These are phyloP conservation scores for Nowickia ferox DNA, from an alignment of 2,888 invertebrate species.

Conservation along the genomic window DNA sequence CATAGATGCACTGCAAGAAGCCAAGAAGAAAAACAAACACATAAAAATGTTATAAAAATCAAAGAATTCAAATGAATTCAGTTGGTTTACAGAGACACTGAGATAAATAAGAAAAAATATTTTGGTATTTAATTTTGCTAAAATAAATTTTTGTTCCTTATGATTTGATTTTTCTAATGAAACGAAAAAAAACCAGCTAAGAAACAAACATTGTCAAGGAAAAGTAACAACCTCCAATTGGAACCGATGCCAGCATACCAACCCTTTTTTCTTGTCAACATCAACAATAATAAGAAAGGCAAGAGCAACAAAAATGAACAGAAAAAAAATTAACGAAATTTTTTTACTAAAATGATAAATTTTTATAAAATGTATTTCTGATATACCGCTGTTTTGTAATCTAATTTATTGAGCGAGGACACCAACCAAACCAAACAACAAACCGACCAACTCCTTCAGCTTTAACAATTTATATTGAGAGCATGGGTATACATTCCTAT, in stretches of 20 bases:
- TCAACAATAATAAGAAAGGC: slow-evolving; percentile 35
- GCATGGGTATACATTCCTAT: background rate
- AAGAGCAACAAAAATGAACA: slow-evolving; percentile 33
- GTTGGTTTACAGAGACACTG: slow-evolving; percentile 10
- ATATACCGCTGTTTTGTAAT: slow-evolving; percentile 80
- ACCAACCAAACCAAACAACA: slow-evolving; percentile 15
- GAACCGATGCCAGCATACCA: slow-evolving; percentile 79
- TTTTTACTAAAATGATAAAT: slow-evolving; percentile 67
- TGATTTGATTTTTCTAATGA: background rate
- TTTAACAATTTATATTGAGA: slow-evolving; percentile 30
- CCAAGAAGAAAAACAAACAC: slow-evolving; percentile 66
- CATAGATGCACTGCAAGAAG: slow-evolving; percentile 93
- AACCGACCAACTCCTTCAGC: slow-evolving; percentile 47
- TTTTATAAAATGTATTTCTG: slow-evolving; percentile 70
- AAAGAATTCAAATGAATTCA: slow-evolving; percentile 43
- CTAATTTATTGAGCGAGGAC: slow-evolving; percentile 65
- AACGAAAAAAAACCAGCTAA: background rate
- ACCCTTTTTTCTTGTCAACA: slow-evolving; percentile 73
- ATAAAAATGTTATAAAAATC: slow-evolving; percentile 72
- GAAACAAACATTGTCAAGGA: slow-evolving; percentile 56
- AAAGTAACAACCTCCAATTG: slow-evolving; percentile 51
- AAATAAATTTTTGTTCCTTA: slow-evolving; percentile 62
- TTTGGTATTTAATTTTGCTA: slow-evolving; percentile 47
- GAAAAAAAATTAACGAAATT: slow-evolving; percentile 25
- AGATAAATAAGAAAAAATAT: slow-evolving; percentile 55